These are phyloP conservation scores for Aphelinus atriplicis DNA, from an alignment of 1,140 invertebrate species.

Conservation along the genomic window DNA sequence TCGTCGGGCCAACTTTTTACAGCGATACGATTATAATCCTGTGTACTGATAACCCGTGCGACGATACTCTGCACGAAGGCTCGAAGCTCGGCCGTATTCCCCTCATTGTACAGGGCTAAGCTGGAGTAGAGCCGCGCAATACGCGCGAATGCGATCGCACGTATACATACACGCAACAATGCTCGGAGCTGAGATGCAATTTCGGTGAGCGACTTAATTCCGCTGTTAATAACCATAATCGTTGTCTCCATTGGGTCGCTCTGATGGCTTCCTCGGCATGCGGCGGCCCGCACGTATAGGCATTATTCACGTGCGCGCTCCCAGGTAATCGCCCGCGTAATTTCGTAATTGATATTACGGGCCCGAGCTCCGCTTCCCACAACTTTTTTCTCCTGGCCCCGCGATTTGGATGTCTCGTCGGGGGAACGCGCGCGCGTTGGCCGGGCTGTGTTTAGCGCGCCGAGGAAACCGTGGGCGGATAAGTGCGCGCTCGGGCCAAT, in stretches of 20 bases:
- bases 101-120: too few relatives aligned
- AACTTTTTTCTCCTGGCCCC: background rate
- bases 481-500: background rate
- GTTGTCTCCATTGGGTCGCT: slow-evolving; percentile 1
- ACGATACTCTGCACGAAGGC: too few relatives aligned
- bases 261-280: slow-evolving; percentile 7
- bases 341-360: slow-evolving; percentile 17
- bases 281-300: background rate
- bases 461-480: too few relatives aligned
- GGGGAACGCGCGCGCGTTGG: too few relatives aligned
- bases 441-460: too few relatives aligned
- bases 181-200: background rate
- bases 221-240: slow-evolving; percentile 30
- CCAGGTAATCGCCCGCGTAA: slow-evolving; percentile 9
- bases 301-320: background rate
- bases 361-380: background rate
- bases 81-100: too few relatives aligned
- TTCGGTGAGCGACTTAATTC: slow-evolving; percentile 21
- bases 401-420: too few relatives aligned
- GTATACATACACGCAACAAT: background rate
- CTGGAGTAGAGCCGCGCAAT: background rate
- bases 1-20: too few relatives aligned
- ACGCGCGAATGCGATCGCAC: background rate
- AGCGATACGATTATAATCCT: too few relatives aligned
- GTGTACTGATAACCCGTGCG: too few relatives aligned